A percentile compares a stretch with the other conserved stretches of the same genome.
phyloP scores from a whole-genome alignment of 2,888 invertebrate genomes.

The Tricholauxania praeusta region DNA sequence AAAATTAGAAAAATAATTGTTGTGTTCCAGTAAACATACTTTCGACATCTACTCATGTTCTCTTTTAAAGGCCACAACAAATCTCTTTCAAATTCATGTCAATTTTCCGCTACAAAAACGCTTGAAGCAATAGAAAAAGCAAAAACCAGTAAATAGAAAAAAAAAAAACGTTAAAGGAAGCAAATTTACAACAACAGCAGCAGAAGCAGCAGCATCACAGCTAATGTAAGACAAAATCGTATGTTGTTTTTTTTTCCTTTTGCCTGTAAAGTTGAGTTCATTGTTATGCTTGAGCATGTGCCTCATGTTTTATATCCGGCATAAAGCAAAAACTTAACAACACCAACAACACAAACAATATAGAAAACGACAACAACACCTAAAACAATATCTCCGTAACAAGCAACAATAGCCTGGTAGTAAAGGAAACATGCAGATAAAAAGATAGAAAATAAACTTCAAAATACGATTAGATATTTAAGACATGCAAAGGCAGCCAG shows the following conservation, averaged over 20 bases:
- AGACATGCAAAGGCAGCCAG: conserved; percentile 15
- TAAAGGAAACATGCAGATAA: background rate
- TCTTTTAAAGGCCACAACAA: background rate
- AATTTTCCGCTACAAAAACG: background rate
- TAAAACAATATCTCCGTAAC: background rate
- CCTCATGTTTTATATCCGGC: conserved; percentile 27
- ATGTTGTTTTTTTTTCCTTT: background rate
- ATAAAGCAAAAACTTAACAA: background rate
- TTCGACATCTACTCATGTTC: no score
- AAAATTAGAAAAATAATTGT: no score
- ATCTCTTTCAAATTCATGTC: background rate
- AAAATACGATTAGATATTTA: conserved; percentile 27
- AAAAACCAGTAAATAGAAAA: background rate
- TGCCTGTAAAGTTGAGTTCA: conserved; percentile 24
- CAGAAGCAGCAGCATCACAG: no score
- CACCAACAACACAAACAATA: background rate
- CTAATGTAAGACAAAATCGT: no score
- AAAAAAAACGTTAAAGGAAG: background rate
- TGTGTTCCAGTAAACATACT: no score
- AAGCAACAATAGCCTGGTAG: background rate
- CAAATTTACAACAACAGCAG: no score
- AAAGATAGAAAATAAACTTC: conserved; percentile 1
- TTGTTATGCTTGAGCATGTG: conserved; percentile 37
- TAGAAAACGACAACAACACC: background rate
- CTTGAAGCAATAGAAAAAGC: background rate